Percentiles rank a stretch among this genome's conserved stretches.
Conservation (phyloP, 2,797 vertebrate genomes). For the Avahi laniger region DNA sequence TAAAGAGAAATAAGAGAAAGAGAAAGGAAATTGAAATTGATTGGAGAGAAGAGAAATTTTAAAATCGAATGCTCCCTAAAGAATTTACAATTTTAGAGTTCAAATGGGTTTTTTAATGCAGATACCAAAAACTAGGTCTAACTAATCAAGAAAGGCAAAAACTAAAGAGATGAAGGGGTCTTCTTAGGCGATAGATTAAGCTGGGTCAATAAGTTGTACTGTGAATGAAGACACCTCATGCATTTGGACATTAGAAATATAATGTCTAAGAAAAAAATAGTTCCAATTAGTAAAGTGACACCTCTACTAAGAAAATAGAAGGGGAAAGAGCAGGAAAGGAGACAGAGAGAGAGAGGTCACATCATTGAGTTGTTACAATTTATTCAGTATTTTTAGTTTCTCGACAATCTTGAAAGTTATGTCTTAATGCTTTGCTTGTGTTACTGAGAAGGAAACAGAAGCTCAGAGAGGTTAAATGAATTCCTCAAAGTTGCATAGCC, state of each 20-base stretch:
- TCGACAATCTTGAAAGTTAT: background rate
- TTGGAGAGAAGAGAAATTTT: background rate
- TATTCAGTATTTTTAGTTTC: background rate
- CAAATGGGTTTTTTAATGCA: background rate
- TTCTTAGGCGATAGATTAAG: background rate
- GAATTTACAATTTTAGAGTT: background rate
- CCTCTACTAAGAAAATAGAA: background rate
- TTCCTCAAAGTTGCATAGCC: background rate
- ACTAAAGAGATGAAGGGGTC: background rate
- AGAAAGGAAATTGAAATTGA: background rate
- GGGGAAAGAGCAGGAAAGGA: background rate
- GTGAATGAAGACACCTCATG: background rate
- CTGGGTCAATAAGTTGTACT: background rate
- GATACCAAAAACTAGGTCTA: background rate
- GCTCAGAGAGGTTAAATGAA: background rate
- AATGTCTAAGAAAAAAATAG: background rate
- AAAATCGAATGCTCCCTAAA: background rate
- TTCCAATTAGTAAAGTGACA: background rate
- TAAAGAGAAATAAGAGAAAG: conserved; percentile 28
- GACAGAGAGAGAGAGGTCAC: background rate
- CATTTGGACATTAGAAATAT: background rate
- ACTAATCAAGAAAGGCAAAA: background rate
- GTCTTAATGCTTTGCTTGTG: background rate
- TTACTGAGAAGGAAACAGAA: background rate
- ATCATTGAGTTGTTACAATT: background rate